Base-by-base conservation (phyloP, 92 coral and sea anemone species). In the Isaurus tuberculatus region DNA sequence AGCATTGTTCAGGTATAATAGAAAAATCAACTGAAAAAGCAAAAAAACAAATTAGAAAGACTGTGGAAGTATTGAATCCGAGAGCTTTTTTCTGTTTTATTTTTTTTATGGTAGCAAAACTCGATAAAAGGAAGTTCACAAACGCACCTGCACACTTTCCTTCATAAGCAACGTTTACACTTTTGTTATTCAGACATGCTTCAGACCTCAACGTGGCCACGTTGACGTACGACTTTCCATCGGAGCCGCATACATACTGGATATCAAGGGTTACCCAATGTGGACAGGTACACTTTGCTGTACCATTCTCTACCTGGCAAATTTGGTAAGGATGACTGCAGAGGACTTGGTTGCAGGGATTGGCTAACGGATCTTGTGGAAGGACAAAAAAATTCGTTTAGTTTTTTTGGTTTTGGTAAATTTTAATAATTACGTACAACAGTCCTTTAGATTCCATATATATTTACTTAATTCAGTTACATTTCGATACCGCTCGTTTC, bases 241-340 rank as follows among this genome's bases (percentile, higher is more conserved):
- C 98, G 4, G 98, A 94, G 30, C 97, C 99, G 80, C 99, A 96
- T 0, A 96, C 96, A 29, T 95, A 97, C 16, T 64, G 69, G 70
- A 61, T 67, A 30, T 70, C 30, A 1, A 15, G 33, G 20, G 94
- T 87, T 34, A 94, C 88, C 58, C 71, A 20, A 17, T 19, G 15
- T 8, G 98, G 94, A 66, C 99, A 96, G 25, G 84, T 92, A 89
- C 99, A 96, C 33, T 86, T 72, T 4, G 91, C 92, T 46, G 75
- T 53, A 65, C 96, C 94, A 57, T 86, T 22, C 0, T 72, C 42
- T 19, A 85, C 94, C 8, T n/a, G 17, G 37, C 97, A 93, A 23
- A 37, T 37, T 13, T 80, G 91, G 44, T 91, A 89, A 25, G 82
- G 82, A 65, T 81, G 86, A 30, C 86, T 68, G 36, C 97, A 93